Conservation (phyloP, 2,888 invertebrate species). For the Bombylius major region DNA sequence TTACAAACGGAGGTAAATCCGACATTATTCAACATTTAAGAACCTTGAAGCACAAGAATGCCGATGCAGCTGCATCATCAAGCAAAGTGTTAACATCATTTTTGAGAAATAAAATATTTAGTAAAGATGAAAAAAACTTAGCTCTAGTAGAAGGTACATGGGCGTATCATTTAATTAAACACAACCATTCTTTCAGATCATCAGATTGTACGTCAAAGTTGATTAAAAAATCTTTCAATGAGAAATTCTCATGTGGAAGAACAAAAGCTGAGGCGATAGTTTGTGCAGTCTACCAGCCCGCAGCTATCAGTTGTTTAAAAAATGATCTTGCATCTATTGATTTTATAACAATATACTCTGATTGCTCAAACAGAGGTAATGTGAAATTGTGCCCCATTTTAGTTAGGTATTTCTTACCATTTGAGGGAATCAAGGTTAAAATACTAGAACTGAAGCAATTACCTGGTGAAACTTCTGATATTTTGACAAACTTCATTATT, state of each 20-base stretch:
- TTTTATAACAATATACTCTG: slow-evolving; percentile 9
- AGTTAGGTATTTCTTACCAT: slow-evolving; percentile 13
- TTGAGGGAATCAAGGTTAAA: slow-evolving; percentile 10
- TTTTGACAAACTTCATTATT: slow-evolving; percentile 6
- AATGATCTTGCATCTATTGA: background rate
- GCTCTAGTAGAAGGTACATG: slow-evolving; percentile 17
- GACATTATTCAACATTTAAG: background rate
- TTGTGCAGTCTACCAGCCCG: slow-evolving; percentile 3
- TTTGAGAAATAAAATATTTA: slow-evolving; percentile 6
- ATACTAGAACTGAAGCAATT: slow-evolving; percentile 10
- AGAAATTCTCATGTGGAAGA: slow-evolving; percentile 5
- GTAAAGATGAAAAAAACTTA: slow-evolving; percentile 15
- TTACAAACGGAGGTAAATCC: background rate
- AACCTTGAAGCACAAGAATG: slow-evolving; percentile 6
- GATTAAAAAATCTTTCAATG: slow-evolving; percentile 5
- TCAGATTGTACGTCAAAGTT: slow-evolving; percentile 17
- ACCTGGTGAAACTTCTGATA: slow-evolving; percentile 13
- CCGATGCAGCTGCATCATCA: background rate
- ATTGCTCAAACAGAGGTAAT: slow-evolving; percentile 13
- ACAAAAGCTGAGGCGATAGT: slow-evolving; percentile 9
- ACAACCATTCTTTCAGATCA: slow-evolving; percentile 18
- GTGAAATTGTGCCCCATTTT: slow-evolving; percentile 13
- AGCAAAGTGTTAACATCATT: slow-evolving; percentile 3
- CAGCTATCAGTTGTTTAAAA: slow-evolving; percentile 3
- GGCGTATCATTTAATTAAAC: slow-evolving; percentile 19